Base-by-base conservation (phyloP, 2,888 invertebrate genomes). In the Mechanitis mazaeus region DNA sequence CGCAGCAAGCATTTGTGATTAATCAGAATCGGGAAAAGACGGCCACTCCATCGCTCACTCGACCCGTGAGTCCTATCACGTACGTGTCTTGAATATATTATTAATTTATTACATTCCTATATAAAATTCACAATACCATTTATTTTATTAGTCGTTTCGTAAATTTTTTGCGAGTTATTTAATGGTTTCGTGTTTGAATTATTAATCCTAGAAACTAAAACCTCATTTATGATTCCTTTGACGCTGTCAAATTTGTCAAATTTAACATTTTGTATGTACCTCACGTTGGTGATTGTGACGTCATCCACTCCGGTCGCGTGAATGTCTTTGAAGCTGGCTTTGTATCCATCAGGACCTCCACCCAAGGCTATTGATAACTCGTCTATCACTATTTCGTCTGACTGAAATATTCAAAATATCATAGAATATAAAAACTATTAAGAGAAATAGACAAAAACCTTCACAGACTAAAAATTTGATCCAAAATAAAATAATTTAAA, bases 361-460 rank as follows among this genome's bases (percentile, higher is more conserved):
- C 96, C 96, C 66, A 96, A 83, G 0, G 95, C 92, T 67, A 96
- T 94, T 45, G 95, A 94, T 63, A 96, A 92, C 81, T 96, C 95
- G 77, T 96, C 96, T 61, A 96, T 93, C n/a, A 95, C 84, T 61
- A 96, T 94, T 0, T 95, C 95, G 74, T 96, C 96, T 3, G 95
- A 93, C 92, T 92, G 83, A 2, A 84, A 82, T 65, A 3, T 12
- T 45, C 45, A 56, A 57, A 6, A 53, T 56, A 20, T 42, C 42
- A 42, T 9, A 9, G 38, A 38, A 7, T 7, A 38, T 4, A 38
- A 38, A 38, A 38, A 4, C 4, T 38, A 38, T 6, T 38, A 6
- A 6, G 38, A 6, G 38, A 38, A 38, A 38, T 38, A 38, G 38
- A 38, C 5, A 38, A 20, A 20, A 20, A 20, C 20, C 20, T 20